Conservation (phyloP, 2,113 vertebrate genomes). For the Riparia riparia region DNA sequence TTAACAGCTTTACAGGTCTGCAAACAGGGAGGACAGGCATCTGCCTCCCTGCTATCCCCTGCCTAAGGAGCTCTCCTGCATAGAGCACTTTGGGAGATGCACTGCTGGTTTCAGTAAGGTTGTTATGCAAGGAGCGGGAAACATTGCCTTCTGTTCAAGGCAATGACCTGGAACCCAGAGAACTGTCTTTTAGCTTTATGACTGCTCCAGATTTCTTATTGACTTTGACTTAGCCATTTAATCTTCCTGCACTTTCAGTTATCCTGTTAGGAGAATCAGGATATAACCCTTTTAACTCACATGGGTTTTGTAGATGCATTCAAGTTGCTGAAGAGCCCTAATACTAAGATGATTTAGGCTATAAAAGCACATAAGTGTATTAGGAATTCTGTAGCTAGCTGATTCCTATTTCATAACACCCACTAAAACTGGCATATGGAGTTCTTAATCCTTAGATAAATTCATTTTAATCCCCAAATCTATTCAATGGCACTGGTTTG, state of each 20-base stretch:
- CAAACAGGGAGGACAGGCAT: not conserved
- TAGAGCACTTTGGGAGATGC: not conserved
- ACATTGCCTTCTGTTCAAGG: not conserved
- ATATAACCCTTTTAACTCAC: constrained; percentile 45
- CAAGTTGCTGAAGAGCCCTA: constrained; percentile 36
- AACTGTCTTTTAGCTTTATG: not conserved
- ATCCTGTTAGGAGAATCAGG: not conserved
- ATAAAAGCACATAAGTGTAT: constrained; percentile 25
- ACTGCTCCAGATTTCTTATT: not conserved
- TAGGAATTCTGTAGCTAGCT: constrained; percentile 29
- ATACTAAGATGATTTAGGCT: constrained; percentile 40
- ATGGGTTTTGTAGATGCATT: constrained; percentile 2
- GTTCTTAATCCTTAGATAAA: constrained; percentile 37
- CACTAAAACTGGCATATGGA: constrained; percentile 5
- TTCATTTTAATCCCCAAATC: constrained; percentile 39
- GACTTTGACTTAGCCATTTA: constrained; percentile 1
- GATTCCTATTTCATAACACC: constrained; percentile 21
- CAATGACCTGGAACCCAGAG: not conserved
- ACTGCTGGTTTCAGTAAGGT: not conserved
- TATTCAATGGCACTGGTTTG: not conserved
- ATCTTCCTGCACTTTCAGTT: constrained; percentile 16
- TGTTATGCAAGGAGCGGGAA: not conserved
- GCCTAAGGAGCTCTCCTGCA: not conserved
- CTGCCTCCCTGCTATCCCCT: not conserved
- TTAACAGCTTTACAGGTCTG: not conserved